Evolutionary conservation across 2,113 vertebrate species (phyloP), one percentile per base, ranked within the genome.

Genomic region (Siniperca knerii): DNA sequence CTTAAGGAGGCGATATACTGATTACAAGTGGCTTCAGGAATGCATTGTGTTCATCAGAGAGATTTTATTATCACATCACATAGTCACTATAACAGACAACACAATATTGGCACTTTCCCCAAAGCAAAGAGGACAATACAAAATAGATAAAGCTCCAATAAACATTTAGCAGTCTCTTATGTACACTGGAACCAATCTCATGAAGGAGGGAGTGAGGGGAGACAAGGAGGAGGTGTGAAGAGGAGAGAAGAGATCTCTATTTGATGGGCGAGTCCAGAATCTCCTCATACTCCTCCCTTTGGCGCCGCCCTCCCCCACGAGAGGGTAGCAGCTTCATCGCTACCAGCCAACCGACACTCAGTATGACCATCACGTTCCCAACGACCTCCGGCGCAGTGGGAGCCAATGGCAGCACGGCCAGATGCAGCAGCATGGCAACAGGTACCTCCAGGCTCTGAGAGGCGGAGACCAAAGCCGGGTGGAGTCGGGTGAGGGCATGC

Each of bases 241-340:
- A 70, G 61, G 25, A 75, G 42, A 40, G n/a, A 68, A 58, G 54
- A 29, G 11, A 80, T 96, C 92, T 89, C 77, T 90, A 99, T 93
- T 99, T 99, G 88, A 98, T 97, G 66, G 97, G 97, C 1, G 97
- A 99, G 91, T 98, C 97, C 83, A 98, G 87, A 87, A 99, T 99
- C 93, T 99, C 98, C 86, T 98, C 96, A 46, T 98, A 99, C 90
- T 98, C 97, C 82, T 97, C 95, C 75, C 96, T 94, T 54, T 93
- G 91, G 86, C 93, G 94, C 85, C 97, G 92, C 48, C 95, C 95
- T 55, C 93, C 96, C 87, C 96, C 96, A 23, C 93, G 92, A 55
- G 94, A 93, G 3, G 93, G 93, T 1, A 95, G 85, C 86, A 95
- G 88, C 91, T 95, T 95, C 86, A 91, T 84, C 1, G 81, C 90